phyloP scores from a whole-genome alignment of 2,113 vertebrate species.

The Phylloscopus whistleri region DNA sequence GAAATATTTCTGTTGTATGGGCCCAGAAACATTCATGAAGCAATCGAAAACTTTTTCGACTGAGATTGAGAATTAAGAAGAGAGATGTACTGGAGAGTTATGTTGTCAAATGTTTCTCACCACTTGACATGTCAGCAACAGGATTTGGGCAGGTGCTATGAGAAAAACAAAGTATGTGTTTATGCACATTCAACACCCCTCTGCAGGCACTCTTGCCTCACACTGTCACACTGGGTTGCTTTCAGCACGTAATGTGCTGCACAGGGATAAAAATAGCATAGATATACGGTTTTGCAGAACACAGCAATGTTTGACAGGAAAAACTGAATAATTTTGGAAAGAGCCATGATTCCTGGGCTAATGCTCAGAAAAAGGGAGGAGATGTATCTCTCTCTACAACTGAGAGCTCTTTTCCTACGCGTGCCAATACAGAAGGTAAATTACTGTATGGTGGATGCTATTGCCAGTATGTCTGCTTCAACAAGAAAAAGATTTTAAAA shows the following conservation, averaged over 20 bases:
- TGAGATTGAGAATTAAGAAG: neutral
- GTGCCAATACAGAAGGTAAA: neutral
- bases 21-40: neutral
- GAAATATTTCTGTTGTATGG: neutral
- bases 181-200: neutral
- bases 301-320: neutral
- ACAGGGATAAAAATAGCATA: neutral
- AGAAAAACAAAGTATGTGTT: neutral
- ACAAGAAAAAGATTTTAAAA: neutral
- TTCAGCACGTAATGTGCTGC: neutral
- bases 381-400: neutral
- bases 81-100: neutral
- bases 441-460: neutral
- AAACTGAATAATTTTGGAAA: neutral
- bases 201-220: neutral
- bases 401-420: neutral
- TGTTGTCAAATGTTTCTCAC: neutral
- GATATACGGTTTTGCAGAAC: neutral
- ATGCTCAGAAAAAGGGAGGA: neutral
- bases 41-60: neutral
- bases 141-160: neutral
- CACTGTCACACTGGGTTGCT: neutral
- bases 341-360: neutral
- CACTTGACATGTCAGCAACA: neutral
- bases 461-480: neutral